A percentile compares a stretch with the other conserved stretches of the same genome.
Evolutionary conservation across 2,797 vertebrate species (phyloP).

Genomic region (Sebastes taczanowskii): DNA sequence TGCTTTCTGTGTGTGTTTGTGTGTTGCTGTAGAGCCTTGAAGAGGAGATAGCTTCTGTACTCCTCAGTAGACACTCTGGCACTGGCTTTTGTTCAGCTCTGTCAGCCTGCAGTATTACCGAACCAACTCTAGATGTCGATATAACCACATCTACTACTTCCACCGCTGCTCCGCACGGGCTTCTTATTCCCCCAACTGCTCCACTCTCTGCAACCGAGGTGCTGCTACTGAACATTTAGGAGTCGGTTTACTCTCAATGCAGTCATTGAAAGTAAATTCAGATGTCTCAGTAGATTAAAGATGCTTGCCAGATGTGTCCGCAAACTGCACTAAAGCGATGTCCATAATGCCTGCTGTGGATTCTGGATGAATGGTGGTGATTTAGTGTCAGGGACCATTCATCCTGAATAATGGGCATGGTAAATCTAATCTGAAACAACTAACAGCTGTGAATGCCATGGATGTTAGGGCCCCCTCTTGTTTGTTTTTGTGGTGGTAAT

Average conservation of each 20-base stretch:
- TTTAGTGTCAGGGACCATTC: slow-evolving; percentile 18
- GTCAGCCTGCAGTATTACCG: slow-evolving; percentile 65
- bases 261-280: slow-evolving; percentile 29
- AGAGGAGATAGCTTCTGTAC: slow-evolving; percentile 92
- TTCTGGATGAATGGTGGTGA: slow-evolving; percentile 29
- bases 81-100: slow-evolving; percentile 66
- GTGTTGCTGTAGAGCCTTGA: slow-evolving; percentile 88
- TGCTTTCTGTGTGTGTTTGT: slow-evolving; percentile 16
- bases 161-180: slow-evolving; percentile 73
- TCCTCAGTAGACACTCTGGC: slow-evolving; percentile 85
- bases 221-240: slow-evolving; percentile 67
- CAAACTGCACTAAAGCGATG: not conserved
- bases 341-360: slow-evolving; percentile 40
- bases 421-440: not conserved
- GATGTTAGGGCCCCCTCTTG: not conserved
- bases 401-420: slow-evolving; percentile 25
- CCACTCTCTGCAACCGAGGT: slow-evolving; percentile 82
- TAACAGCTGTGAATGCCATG: slow-evolving; percentile 35
- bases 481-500: slow-evolving; percentile 3
- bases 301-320: slow-evolving; percentile 26
- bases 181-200: slow-evolving; percentile 68
- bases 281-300: not conserved
- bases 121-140: slow-evolving; percentile 57
- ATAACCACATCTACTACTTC: slow-evolving; percentile 33
- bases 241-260: slow-evolving; percentile 28